A percentile compares a stretch with the other conserved stretches of the same genome.
Evolutionary conservation across 2,113 vertebrate species (phyloP).

Genomic region (Phocoena sinus): DNA sequence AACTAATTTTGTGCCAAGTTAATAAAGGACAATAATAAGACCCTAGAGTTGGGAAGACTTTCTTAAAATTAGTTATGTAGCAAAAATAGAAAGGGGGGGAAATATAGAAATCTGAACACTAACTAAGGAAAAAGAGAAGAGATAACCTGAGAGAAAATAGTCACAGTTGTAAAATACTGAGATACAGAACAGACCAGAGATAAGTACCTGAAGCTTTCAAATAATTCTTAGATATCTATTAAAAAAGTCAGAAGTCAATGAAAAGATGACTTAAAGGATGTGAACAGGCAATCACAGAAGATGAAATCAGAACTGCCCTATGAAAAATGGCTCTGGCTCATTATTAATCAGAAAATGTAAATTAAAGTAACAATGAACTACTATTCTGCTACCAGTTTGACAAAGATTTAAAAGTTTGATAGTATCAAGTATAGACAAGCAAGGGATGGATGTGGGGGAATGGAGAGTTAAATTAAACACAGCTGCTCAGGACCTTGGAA

Average conservation of each 20-base stretch:
- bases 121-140: background rate
- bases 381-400: background rate
- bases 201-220: background rate
- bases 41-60: background rate
- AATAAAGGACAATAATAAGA: background rate
- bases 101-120: background rate
- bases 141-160: background rate
- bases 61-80: background rate
- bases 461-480: background rate
- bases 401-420: background rate
- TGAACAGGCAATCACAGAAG: background rate
- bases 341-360: background rate
- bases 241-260: background rate
- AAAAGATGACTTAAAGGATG: conserved; percentile 14
- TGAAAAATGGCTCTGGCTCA: background rate
- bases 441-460: background rate
- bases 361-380: background rate
- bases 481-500: background rate
- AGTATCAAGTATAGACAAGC: background rate
- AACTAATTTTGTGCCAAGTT: background rate
- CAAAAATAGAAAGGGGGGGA: background rate
- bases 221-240: background rate
- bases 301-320: conserved; percentile 6
- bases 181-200: background rate
- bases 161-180: background rate